phyloP scores from a whole-genome alignment of 2,113 vertebrate species.

The Delphinapterus leucas region DNA sequence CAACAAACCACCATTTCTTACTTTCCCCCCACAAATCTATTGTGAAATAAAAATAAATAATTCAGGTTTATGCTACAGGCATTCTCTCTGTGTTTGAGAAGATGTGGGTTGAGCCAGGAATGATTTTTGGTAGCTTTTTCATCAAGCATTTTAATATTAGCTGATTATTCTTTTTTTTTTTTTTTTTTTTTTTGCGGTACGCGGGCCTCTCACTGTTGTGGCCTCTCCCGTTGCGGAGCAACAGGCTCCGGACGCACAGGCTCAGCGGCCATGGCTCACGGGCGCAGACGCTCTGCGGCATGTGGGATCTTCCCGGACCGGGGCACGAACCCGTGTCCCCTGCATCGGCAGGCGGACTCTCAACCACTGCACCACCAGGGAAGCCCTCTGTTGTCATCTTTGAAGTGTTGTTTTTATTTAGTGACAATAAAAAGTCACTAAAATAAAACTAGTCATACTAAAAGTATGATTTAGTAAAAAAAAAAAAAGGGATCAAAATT shows the following conservation, averaged over 20 bases:
- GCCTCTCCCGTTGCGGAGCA: too few species aligned
- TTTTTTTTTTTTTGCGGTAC: too few species aligned
- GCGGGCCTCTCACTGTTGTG: too few species aligned
- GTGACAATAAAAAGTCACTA: neutral
- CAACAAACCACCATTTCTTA: neutral
- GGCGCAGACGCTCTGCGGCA: too few species aligned
- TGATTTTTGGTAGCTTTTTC: neutral
- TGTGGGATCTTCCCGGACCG: too few species aligned
- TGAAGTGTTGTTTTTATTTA: neutral
- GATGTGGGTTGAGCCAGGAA: neutral
- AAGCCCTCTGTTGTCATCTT: neutral
- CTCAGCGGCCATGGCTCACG: too few species aligned
- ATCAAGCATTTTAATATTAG: neutral
- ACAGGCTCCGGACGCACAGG: too few species aligned
- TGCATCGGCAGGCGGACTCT: too few species aligned
- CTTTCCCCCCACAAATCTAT: neutral
- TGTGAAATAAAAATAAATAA: neutral
- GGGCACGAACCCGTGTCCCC: too few species aligned
- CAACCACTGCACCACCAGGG: too few species aligned
- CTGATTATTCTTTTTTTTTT: neutral
- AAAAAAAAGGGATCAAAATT: neutral
- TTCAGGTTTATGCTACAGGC: neutral
- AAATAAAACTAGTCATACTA: too few species aligned
- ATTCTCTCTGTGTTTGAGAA: neutral
- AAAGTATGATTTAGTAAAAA: neutral